phyloP scores from a whole-genome alignment of 2,797 vertebrate species.

The Leptatherina wallacei region DNA sequence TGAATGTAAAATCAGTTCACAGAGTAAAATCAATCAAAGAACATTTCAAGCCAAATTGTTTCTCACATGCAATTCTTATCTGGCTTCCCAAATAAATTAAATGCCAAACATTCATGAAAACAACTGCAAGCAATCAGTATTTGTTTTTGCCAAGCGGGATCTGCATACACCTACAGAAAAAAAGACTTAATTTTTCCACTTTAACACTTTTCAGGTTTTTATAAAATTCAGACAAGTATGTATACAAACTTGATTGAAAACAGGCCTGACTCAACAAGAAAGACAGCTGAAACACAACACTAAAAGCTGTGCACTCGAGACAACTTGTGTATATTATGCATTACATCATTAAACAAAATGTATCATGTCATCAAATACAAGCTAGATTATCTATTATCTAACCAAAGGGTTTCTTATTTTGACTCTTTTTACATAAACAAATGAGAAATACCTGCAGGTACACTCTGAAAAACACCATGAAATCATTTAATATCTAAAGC shows the following conservation, averaged over 20 bases:
- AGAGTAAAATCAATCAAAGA: not conserved
- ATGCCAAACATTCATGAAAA: not conserved
- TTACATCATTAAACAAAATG: no score
- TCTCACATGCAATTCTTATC: not conserved
- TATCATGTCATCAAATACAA: no score
- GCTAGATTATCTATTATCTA: no score
- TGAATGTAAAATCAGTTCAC: conserved; percentile 3
- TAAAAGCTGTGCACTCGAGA: no score
- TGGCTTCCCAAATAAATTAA: not conserved
- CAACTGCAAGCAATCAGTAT: not conserved
- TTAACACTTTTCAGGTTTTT: no score
- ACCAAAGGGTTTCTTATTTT: not conserved
- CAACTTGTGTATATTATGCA: no score
- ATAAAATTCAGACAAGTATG: not conserved
- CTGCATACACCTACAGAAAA: no score
- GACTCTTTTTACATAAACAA: not conserved
- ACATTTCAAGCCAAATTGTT: not conserved
- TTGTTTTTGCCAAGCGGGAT: not conserved
- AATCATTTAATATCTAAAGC: not conserved
- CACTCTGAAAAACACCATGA: not conserved
- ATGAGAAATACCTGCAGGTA: not conserved
- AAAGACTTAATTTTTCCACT: no score
- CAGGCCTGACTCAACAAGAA: not conserved
- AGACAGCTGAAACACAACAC: no score
- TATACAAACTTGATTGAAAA: not conserved